Percentiles rank a stretch among this genome's conserved stretches.
Conservation (phyloP, 2,888 invertebrate genomes). For the Iselma pallidipennis region DNA sequence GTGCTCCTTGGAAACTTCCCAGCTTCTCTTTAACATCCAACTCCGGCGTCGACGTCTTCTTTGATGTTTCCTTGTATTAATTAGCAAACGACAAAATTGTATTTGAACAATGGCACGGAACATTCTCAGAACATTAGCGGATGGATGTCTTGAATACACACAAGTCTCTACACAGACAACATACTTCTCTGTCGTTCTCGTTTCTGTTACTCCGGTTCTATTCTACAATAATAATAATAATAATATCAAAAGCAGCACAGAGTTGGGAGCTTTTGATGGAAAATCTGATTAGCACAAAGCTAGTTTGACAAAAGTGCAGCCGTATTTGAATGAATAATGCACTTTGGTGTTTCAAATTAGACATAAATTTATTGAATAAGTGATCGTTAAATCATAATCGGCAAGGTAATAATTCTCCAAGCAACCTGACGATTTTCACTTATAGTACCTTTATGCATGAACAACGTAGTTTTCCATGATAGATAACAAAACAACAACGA, state of each 20-base stretch:
- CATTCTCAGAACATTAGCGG: constrained; percentile 12
- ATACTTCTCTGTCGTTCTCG: background rate
- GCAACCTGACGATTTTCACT: background rate
- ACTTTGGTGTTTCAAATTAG: background rate
- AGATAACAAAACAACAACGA: background rate
- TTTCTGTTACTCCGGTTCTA: background rate
- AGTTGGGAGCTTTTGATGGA: background rate
- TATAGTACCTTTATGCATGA: background rate
- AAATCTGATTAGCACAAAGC: background rate
- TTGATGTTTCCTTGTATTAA: constrained; percentile 62
- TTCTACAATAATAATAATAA: background rate
- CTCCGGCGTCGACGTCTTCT: constrained; percentile 60
- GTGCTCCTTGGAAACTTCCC: constrained; percentile 30
- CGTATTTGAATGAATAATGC: background rate
- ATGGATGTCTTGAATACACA: background rate
- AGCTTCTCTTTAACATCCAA: constrained; percentile 56
- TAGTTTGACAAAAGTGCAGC: background rate
- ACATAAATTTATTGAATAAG: background rate
- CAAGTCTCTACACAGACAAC: background rate
- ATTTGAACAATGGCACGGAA: constrained; percentile 60
- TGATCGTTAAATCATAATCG: constrained; percentile 47
- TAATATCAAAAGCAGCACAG: background rate
- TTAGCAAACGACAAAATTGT: constrained; percentile 67
- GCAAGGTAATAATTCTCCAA: constrained; percentile 45
- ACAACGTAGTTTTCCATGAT: background rate